These are phyloP conservation scores for Campoletis sonorensis DNA, from an alignment of 1,140 invertebrate species.

Conservation along the genomic window DNA sequence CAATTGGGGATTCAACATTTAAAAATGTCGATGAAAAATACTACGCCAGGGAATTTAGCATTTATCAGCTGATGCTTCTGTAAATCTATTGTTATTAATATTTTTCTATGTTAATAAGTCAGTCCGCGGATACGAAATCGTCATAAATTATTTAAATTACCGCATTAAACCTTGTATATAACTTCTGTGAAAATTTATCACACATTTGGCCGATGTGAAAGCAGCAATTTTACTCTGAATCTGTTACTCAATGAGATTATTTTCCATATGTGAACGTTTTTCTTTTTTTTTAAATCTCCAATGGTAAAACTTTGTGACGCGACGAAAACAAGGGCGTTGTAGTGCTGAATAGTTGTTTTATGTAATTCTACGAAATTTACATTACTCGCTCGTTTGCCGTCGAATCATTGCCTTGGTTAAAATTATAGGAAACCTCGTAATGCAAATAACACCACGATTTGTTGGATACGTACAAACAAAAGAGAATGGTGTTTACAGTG, in stretches of 20 bases:
- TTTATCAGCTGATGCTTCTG: too few relatives aligned
- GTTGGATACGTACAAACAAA: conserved; percentile 8
- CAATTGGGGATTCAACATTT: too few relatives aligned
- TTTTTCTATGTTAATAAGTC: too few relatives aligned
- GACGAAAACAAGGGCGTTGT: neutral
- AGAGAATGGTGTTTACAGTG: neutral
- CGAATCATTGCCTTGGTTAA: conserved; percentile 38
- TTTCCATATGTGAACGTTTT: neutral
- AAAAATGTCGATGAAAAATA: too few relatives aligned
- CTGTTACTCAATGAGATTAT: neutral
- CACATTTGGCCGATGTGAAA: too few relatives aligned
- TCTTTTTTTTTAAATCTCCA: neutral
- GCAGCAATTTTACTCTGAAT: neutral
- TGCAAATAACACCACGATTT: conserved; percentile 10
- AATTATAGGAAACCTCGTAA: conserved; percentile 20
- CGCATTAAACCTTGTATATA: too few relatives aligned
- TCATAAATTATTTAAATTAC: too few relatives aligned
- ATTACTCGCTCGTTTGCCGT: conserved; percentile 23
- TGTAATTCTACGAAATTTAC: neutral
- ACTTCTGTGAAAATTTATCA: too few relatives aligned
- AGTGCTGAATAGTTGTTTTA: neutral
- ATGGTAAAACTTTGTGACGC: neutral
- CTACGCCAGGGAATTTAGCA: too few relatives aligned
- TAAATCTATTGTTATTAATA: too few relatives aligned
- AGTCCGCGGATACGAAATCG: too few relatives aligned